Conservation (phyloP, 2,797 vertebrate species). For the Lepus oiostolus region DNA sequence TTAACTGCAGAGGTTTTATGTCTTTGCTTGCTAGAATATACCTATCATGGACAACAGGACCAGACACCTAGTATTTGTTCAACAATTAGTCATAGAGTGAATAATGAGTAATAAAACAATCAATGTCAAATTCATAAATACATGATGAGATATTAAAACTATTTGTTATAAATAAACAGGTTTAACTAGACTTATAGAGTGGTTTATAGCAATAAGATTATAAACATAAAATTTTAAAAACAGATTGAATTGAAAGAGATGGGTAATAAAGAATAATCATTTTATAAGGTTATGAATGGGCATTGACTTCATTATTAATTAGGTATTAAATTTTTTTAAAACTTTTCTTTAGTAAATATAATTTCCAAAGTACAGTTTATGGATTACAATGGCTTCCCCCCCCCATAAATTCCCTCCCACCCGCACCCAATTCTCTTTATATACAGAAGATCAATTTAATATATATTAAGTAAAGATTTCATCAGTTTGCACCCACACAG, state of each 20-base stretch:
- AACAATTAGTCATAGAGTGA: background rate
- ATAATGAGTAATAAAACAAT: background rate
- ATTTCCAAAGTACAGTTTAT: too few species aligned
- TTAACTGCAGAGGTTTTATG: background rate
- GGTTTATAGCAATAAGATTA: background rate
- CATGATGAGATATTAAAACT: background rate
- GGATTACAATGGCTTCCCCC: too few species aligned
- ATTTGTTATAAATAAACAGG: background rate
- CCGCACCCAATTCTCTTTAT: too few species aligned
- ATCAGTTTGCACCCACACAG: too few species aligned
- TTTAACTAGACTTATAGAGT: background rate
- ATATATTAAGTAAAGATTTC: too few species aligned
- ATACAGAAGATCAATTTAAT: too few species aligned
- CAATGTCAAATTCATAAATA: background rate
- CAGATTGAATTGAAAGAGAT: background rate
- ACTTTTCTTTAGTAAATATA: too few species aligned
- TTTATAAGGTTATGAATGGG: background rate
- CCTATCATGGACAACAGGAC: background rate
- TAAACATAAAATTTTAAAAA: background rate
- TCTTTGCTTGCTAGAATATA: background rate
- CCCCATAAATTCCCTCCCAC: too few species aligned
- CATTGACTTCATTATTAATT: background rate
- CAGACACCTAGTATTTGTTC: background rate
- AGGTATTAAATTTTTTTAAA: background rate
- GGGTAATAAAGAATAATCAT: background rate